Percentiles rank a stretch among this genome's conserved stretches.
Evolutionary conservation across 2,797 vertebrate genomes (phyloP).

Genomic region (Hypotaenidia philippensis): DNA sequence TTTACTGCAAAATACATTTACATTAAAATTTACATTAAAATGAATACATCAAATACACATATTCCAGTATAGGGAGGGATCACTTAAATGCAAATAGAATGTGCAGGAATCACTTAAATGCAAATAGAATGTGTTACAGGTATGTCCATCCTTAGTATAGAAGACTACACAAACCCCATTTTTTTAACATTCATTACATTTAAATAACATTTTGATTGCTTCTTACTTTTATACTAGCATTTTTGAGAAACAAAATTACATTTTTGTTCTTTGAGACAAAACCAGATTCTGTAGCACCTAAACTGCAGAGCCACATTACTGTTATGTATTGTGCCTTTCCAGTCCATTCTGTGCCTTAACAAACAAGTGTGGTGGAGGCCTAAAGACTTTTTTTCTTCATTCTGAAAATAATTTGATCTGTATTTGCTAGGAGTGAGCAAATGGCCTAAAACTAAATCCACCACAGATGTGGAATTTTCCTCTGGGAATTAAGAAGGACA

Average conservation of each 20-base stretch:
- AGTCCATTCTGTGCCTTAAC: background rate
- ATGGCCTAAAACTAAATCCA: background rate
- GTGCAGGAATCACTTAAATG: background rate
- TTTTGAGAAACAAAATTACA: background rate
- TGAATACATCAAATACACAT: slow-evolving; percentile 50
- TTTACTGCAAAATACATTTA: slow-evolving; percentile 30
- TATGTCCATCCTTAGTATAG: background rate
- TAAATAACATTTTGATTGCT: background rate
- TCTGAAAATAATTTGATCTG: background rate
- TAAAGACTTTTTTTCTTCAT: background rate
- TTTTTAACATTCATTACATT: background rate
- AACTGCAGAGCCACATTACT: background rate
- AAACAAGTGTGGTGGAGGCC: background rate
- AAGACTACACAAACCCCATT: background rate
- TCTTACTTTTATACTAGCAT: background rate
- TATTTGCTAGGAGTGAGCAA: background rate
- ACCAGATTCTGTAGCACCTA: background rate
- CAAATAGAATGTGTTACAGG: background rate
- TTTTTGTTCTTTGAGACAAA: background rate
- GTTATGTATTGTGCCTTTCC: background rate
- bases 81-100: background rate
- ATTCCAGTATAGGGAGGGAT: background rate
- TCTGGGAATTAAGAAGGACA: background rate
- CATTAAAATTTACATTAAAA: slow-evolving; percentile 12
- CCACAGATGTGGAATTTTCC: background rate